Evolutionary conservation across 2,797 vertebrate species (phyloP).

Genomic region (Manis javanica): DNA sequence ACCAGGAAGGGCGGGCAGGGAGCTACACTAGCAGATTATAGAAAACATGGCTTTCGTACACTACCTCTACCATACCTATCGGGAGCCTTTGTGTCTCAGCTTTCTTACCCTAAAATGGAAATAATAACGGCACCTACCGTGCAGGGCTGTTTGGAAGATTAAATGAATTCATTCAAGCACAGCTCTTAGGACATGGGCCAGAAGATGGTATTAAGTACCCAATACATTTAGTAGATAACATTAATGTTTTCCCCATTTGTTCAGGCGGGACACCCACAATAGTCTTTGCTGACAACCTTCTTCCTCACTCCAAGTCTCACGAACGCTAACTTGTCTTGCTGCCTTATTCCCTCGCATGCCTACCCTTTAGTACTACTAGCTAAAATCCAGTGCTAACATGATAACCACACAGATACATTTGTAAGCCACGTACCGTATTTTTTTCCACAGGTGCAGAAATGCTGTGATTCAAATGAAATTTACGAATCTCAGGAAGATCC

Average conservation of each 20-base stretch:
- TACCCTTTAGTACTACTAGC: neutral
- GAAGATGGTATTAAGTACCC: neutral
- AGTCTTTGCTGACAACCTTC: neutral
- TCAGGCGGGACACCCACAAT: neutral
- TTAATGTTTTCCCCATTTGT: neutral
- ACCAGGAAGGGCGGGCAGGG: neutral
- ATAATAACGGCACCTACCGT: neutral
- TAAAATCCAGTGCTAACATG: neutral
- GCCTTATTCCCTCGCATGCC: neutral
- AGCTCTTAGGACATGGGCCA: neutral
- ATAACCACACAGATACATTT: neutral
- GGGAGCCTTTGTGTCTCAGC: neutral
- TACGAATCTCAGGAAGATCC: neutral
- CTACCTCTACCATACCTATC: neutral
- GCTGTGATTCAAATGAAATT: conserved; percentile 38
- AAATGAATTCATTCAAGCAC: neutral
- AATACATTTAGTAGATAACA: neutral
- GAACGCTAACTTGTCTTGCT: neutral
- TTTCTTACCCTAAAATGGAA: neutral
- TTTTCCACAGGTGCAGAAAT: neutral
- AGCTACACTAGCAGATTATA: neutral
- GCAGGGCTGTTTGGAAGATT: neutral
- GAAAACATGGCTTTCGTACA: neutral
- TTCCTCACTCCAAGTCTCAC: neutral
- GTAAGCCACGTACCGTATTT: neutral